Base-by-base conservation (phyloP, 2,113 vertebrate genomes). In the Platysteira castanea region DNA sequence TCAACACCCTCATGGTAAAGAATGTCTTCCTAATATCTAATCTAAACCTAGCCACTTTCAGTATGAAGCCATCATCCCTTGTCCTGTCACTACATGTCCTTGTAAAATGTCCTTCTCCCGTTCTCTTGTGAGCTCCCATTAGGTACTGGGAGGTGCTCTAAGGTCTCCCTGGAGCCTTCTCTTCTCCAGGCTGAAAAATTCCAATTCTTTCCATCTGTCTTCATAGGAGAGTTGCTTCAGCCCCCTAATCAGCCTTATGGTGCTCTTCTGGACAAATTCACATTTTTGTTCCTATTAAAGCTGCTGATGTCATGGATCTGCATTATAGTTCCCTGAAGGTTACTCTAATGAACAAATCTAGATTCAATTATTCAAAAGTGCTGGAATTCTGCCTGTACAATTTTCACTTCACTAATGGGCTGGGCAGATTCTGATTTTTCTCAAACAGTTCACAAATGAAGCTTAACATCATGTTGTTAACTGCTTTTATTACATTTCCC, bases 261-360 rank as follows among this genome's bases (percentile, higher is more conserved):
- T 65, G 35, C 53, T 74, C 47, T 60, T 81, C 83, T 81, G 61
- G 69, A 81, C 41, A 92, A 83, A 93, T 89, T 64, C 50, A 84
- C 11, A 64, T 56, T 88, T 96, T 91, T 93, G 44, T 94, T 52
- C 82, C 82, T 87, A 56, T 95, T 97, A 86, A 92, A 95, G 59
- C 57, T 93, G 46, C 64, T 87, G 50, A 79, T 96, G 61, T 71
- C 69, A 57, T 71, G 63, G 53, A 91, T 95, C 92, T 92, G 88
- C 39, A 35, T 53, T 84, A 89, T 53, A 85, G 74, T 64, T 93
- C 81, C 87, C 76, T 90, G 75, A 96, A 96, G 94, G 68, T 85
- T 96, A 94, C 77, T 87, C 57, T 92, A 97, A 94, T 94, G 93
- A 97, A 90, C 71, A 75, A 80, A 59, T 59, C 84, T 95, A 81